Conservation (phyloP, 2,113 vertebrate genomes). For the Anarhynchus alexandrinus region DNA sequence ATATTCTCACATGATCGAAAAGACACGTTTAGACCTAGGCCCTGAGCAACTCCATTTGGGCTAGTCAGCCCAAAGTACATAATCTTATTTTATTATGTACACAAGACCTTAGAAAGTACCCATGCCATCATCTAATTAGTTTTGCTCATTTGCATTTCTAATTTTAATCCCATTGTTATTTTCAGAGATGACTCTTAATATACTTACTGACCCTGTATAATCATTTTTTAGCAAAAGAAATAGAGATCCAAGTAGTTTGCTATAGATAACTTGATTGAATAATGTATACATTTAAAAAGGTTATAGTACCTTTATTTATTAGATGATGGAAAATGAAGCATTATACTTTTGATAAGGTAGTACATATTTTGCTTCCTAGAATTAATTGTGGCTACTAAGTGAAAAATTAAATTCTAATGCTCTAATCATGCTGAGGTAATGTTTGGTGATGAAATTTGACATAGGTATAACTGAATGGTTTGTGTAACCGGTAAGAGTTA, state of each 20-base stretch:
- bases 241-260: neutral
- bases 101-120: neutral
- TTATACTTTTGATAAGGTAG: neutral
- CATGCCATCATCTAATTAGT: neutral
- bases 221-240: neutral
- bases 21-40: neutral
- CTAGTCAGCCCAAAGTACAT: neutral
- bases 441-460: neutral
- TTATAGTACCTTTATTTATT: neutral
- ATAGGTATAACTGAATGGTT: neutral
- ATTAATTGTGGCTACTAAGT: neutral
- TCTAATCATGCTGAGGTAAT: neutral
- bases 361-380: neutral
- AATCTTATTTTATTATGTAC: neutral
- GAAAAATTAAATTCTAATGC: neutral
- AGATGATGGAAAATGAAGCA: neutral
- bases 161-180: neutral
- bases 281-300: neutral
- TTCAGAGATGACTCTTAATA: neutral
- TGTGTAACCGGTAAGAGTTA: neutral
- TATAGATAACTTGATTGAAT: neutral
- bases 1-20: neutral
- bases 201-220: neutral
- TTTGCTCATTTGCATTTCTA: neutral
- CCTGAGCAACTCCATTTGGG: neutral